Evolutionary conservation across 2,888 invertebrate species (phyloP).

Genomic region (Thymelicus acteon): DNA sequence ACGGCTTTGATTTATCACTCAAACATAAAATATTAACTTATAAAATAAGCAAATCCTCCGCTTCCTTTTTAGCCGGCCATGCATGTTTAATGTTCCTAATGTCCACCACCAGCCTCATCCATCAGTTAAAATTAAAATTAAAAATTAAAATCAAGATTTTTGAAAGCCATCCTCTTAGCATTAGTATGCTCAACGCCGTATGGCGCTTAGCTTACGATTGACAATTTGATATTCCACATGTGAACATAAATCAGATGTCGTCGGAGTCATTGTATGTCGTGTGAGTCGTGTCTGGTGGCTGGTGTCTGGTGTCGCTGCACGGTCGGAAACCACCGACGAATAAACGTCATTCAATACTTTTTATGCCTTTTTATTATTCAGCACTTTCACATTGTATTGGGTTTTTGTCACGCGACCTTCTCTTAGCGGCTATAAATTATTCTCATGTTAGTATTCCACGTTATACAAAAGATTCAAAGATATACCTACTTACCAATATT

Average conservation of each 20-base stretch:
- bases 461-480: too few species aligned
- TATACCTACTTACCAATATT: too few species aligned
- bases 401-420: constrained; percentile 27
- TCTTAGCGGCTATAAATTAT: constrained; percentile 1
- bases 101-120: too few species aligned
- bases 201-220: not conserved
- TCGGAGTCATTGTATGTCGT: constrained; percentile 3
- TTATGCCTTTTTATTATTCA: constrained; percentile 59
- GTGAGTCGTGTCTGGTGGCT: constrained; percentile 18
- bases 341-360: constrained; percentile 35
- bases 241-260: constrained; percentile 18
- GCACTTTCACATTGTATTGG: constrained; percentile 46
- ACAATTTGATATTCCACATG: constrained; percentile 8
- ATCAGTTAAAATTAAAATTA: too few species aligned
- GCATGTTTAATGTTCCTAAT: too few species aligned
- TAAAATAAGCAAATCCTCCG: too few species aligned
- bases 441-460: not conserved
- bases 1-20: too few species aligned
- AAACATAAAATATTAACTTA: too few species aligned
- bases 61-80: too few species aligned
- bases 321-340: constrained; percentile 1
- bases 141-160: too few species aligned
- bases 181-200: too few species aligned
- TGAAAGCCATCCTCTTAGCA: too few species aligned
- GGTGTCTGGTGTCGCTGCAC: constrained; percentile 20